Evolutionary conservation across 2,797 vertebrate genomes (phyloP).

Genomic region (Sparus aurata): DNA sequence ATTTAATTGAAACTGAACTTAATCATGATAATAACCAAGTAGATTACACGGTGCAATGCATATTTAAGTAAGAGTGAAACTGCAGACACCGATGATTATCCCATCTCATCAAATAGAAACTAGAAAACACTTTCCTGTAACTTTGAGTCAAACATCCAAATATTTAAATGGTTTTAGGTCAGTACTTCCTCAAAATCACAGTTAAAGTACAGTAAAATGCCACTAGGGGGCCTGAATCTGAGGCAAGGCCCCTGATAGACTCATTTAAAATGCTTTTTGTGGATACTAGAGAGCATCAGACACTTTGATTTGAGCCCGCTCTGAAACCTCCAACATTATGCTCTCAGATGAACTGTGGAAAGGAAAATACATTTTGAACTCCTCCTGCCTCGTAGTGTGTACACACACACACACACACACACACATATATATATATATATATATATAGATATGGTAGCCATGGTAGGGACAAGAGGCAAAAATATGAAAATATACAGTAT

Average conservation of each 20-base stretch:
- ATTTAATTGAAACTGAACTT: no score
- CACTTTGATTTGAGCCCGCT: slow-evolving; percentile 3
- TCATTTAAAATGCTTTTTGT: slow-evolving; percentile 43
- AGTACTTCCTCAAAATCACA: neutral
- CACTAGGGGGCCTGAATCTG: slow-evolving; percentile 51
- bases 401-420: no score
- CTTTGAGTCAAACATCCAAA: neutral
- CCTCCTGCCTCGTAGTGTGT: neutral
- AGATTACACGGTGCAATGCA: no score
- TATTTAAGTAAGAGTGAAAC: no score
- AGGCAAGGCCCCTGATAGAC: neutral
- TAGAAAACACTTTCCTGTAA: neutral
- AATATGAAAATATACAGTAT: no score
- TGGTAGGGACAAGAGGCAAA: neutral
- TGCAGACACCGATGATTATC: no score
- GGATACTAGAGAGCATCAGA: slow-evolving; percentile 2
- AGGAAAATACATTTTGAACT: neutral
- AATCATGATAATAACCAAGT: no score
- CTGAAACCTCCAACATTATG: slow-evolving; percentile 14
- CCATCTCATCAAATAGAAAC: neutral
- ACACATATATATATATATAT: no score
- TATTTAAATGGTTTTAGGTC: slow-evolving; percentile 8
- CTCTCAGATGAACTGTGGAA: neutral
- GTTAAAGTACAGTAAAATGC: slow-evolving; percentile 8
- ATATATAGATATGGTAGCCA: no score